Conservation (phyloP, 2,797 vertebrate species). For the Calcarius lapponicus region DNA sequence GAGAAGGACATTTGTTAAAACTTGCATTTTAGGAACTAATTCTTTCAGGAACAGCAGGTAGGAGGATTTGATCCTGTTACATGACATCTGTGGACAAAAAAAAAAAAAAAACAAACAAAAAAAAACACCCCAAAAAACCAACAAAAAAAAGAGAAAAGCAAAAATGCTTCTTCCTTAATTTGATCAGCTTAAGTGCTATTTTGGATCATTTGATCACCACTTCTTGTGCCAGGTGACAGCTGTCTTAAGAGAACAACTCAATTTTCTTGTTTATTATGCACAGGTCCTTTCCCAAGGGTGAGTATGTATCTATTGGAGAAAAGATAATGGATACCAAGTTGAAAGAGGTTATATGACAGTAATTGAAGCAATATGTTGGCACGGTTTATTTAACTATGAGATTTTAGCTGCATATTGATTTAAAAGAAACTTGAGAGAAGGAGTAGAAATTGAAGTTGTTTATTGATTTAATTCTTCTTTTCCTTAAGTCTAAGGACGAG, state of each 20-base stretch:
- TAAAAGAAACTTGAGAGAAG: constrained; percentile 21
- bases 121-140: too few relatives aligned
- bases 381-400: background rate
- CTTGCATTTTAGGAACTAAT: background rate
- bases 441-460: constrained; percentile 13
- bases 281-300: background rate
- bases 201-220: constrained; percentile 1
- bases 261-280: constrained; percentile 47
- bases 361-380: constrained; percentile 30
- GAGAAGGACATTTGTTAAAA: background rate
- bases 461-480: constrained; percentile 1
- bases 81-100: background rate
- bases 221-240: constrained; percentile 45
- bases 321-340: constrained; percentile 10
- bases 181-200: background rate
- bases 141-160: background rate
- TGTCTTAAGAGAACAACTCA: constrained; percentile 10
- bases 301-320: constrained; percentile 34
- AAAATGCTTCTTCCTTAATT: background rate
- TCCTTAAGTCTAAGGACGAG: background rate
- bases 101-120: background rate
- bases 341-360: constrained; percentile 36
- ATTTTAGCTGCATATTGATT: constrained; percentile 11
- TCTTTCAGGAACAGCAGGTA: background rate
- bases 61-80: background rate